Conservation (phyloP, 2,888 invertebrate species). For the Seira ritae region DNA sequence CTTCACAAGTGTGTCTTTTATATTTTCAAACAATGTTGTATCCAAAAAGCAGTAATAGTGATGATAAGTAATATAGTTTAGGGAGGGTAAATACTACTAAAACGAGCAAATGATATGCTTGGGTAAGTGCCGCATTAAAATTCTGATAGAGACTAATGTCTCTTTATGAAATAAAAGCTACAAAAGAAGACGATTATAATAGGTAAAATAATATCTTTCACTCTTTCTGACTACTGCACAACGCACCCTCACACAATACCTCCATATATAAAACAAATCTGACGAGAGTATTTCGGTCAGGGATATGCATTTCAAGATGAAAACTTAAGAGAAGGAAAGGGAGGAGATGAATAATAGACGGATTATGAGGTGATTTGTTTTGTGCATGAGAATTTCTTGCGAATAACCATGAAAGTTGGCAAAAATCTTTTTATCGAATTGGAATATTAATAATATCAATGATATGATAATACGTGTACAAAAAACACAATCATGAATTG, state of each 20-base stretch:
- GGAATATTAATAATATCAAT: neutral
- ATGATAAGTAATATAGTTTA: no score
- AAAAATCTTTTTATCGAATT: neutral
- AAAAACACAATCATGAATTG: neutral
- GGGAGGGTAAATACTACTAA: no score
- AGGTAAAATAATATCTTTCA: neutral
- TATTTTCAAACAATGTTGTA: no score
- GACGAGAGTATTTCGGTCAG: constrained; percentile 18
- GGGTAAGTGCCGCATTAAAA: no score
- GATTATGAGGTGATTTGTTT: no score
- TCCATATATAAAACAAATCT: neutral
- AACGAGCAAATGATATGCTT: no score
- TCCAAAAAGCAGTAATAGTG: no score
- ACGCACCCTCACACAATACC: neutral
- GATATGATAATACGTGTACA: neutral
- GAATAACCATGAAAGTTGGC: neutral
- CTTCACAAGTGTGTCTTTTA: no score
- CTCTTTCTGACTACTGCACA: neutral
- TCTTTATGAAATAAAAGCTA: no score
- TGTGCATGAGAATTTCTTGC: neutral
- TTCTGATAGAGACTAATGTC: no score
- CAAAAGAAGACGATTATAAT: neutral
- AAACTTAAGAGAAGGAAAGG: constrained; percentile 15
- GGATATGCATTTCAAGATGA: constrained; percentile 15
- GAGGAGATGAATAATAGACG: neutral